These are phyloP conservation scores for Nymphalis polychloros DNA, from an alignment of 2,888 invertebrate genomes.

Conservation along the genomic window DNA sequence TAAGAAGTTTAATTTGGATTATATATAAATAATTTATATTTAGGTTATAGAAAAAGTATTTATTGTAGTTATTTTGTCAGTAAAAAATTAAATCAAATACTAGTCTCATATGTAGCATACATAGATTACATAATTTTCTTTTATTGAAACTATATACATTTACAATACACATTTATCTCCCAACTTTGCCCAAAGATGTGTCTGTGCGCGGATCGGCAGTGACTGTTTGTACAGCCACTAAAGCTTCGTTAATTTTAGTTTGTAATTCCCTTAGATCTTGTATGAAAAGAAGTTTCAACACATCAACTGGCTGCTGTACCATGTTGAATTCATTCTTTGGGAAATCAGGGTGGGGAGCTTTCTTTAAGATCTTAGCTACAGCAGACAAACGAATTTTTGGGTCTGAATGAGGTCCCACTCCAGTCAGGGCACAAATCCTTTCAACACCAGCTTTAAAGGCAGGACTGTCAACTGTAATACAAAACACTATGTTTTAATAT, in stretches of 20 bases:
- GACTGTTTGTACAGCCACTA: conserved; percentile 94
- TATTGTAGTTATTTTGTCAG: too few species aligned
- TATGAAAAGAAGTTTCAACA: conserved; percentile 89
- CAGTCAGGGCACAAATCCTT: conserved; percentile 85
- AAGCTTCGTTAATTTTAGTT: conserved; percentile 95
- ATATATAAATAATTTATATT: too few species aligned
- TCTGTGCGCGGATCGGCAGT: conserved; percentile 99
- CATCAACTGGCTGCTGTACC: conserved; percentile 81
- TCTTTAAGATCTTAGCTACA: conserved; percentile 89
- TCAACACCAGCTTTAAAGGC: conserved; percentile 93
- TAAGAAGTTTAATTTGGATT: background rate
- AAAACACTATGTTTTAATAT: conserved; percentile 5
- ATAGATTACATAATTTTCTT: too few species aligned
- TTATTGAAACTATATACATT: too few species aligned
- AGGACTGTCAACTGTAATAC: conserved; percentile 86
- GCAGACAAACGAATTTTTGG: conserved; percentile 75
- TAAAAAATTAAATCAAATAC: too few species aligned
- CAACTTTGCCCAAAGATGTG: conserved; percentile 95
- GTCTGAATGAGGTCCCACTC: conserved; percentile 72
- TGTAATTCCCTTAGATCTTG: conserved; percentile 93
- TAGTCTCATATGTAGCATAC: too few species aligned
- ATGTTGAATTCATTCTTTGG: conserved; percentile 58
- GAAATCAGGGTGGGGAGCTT: conserved; percentile 89
- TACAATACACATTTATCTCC: conserved; percentile 67
- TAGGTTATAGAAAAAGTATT: too few species aligned